Conservation (phyloP, 2,113 vertebrate species). For the Choloepus hoffmanni region DNA sequence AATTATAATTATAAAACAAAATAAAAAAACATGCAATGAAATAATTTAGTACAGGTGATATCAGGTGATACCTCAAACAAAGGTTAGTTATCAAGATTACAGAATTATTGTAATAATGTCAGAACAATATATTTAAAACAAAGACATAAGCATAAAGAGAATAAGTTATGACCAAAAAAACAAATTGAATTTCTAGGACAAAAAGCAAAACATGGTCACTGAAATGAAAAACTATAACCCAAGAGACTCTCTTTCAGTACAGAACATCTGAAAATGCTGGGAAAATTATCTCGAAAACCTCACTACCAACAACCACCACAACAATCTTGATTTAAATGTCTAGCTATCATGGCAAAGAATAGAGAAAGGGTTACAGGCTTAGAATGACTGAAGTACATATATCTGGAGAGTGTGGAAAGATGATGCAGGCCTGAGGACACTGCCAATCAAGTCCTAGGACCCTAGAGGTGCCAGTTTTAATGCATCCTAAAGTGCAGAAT, state of each 20-base stretch:
- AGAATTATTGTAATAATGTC: slow-evolving; percentile 25
- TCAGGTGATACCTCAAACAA: neutral
- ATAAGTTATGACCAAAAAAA: slow-evolving; percentile 13
- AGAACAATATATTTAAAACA: slow-evolving; percentile 21
- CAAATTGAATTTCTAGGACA: neutral
- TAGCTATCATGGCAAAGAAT: too few relatives aligned
- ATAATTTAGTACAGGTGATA: neutral
- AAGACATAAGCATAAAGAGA: slow-evolving; percentile 24
- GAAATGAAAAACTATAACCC: slow-evolving; percentile 6
- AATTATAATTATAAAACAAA: neutral
- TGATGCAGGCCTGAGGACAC: too few relatives aligned
- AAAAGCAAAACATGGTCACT: neutral
- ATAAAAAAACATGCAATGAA: slow-evolving; percentile 13
- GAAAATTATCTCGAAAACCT: slow-evolving; percentile 3
- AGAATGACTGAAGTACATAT: too few relatives aligned
- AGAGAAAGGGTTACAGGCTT: too few relatives aligned
- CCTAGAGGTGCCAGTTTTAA: too few relatives aligned
- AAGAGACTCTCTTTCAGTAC: neutral
- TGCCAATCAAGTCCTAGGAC: too few relatives aligned
- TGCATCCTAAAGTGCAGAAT: too few relatives aligned
- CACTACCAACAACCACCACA: neutral
- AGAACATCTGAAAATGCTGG: neutral
- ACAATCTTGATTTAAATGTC: neutral
- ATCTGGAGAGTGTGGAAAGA: too few relatives aligned
- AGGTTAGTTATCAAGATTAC: neutral